phyloP scores from a whole-genome alignment of 2,888 invertebrate species.

The Ernsta delagoae region DNA sequence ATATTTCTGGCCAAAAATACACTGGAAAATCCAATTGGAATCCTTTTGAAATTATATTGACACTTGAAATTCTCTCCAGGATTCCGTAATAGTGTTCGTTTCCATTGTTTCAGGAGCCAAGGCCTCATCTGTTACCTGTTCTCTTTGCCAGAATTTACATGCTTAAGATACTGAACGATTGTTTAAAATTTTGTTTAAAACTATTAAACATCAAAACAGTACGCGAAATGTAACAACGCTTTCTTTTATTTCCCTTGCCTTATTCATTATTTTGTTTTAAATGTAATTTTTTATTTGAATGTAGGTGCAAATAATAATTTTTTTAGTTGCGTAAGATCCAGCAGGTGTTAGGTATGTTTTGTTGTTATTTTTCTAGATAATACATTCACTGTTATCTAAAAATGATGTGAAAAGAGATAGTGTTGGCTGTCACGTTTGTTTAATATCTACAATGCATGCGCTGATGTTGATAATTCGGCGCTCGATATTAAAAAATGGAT shows the following conservation, averaged over 20 bases:
- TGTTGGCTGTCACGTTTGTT: conserved; percentile 32
- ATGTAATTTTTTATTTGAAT: no score
- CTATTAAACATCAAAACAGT: conserved; percentile 89
- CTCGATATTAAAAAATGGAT: conserved; percentile 16
- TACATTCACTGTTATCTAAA: conserved; percentile 21
- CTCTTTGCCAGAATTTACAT: conserved; percentile 89
- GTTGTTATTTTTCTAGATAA: conserved; percentile 9
- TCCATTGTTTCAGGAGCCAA: conserved; percentile 85
- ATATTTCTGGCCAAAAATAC: no score
- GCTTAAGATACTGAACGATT: conserved; percentile 86
- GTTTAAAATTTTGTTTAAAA: conserved; percentile 86
- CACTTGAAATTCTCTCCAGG: background rate
- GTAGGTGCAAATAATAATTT: no score
- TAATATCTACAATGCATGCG: background rate
- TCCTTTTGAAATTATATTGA: conserved; percentile 6
- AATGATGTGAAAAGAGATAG: conserved; percentile 20
- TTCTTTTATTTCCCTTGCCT: conserved; percentile 30
- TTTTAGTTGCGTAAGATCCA: background rate
- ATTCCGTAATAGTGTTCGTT: conserved; percentile 15
- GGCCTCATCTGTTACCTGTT: conserved; percentile 87
- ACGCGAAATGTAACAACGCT: conserved; percentile 85
- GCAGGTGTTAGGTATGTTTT: background rate
- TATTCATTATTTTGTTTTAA: conserved; percentile 6
- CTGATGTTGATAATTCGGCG: conserved; percentile 28
- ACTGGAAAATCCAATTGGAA: conserved; percentile 26